Evolutionary conservation across 2,888 invertebrate species (phyloP).

Genomic region (Chouioia cunea): DNA sequence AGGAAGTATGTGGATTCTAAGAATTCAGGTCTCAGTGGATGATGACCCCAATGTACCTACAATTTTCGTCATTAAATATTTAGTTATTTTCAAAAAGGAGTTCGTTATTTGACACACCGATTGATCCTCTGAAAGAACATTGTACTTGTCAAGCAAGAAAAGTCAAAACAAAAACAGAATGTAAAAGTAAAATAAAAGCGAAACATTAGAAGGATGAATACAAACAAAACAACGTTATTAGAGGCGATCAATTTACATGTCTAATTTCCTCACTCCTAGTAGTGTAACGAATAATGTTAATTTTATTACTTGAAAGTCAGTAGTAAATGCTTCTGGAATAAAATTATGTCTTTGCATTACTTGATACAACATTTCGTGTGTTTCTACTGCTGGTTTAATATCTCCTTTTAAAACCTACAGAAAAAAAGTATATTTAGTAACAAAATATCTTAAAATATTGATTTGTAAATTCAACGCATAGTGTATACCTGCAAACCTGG

Average conservation of each 20-base stretch:
- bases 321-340: slow-evolving; percentile 98
- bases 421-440: slow-evolving; percentile 17
- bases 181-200: neutral
- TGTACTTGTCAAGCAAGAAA: neutral
- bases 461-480: slow-evolving; percentile 10
- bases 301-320: slow-evolving; percentile 85
- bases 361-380: slow-evolving; percentile 98
- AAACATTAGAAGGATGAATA: neutral
- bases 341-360: slow-evolving; percentile 98
- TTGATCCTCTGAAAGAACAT: slow-evolving; percentile 31
- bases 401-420: slow-evolving; percentile 84
- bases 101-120: slow-evolving; percentile 18
- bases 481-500: slow-evolving; percentile 88
- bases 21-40: slow-evolving; percentile 96
- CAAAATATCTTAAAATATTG: slow-evolving; percentile 9
- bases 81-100: slow-evolving; percentile 9
- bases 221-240: slow-evolving; percentile 16
- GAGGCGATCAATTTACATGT: slow-evolving; percentile 39
- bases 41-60: slow-evolving; percentile 97
- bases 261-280: slow-evolving; percentile 29
- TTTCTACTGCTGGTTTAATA: slow-evolving; percentile 97
- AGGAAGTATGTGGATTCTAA: slow-evolving; percentile 98
- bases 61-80: slow-evolving; percentile 24
- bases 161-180: neutral
- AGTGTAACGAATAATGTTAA: slow-evolving; percentile 31